Evolutionary conservation across 2,888 invertebrate species (phyloP).

Genomic region (Cephus rjabovi): DNA sequence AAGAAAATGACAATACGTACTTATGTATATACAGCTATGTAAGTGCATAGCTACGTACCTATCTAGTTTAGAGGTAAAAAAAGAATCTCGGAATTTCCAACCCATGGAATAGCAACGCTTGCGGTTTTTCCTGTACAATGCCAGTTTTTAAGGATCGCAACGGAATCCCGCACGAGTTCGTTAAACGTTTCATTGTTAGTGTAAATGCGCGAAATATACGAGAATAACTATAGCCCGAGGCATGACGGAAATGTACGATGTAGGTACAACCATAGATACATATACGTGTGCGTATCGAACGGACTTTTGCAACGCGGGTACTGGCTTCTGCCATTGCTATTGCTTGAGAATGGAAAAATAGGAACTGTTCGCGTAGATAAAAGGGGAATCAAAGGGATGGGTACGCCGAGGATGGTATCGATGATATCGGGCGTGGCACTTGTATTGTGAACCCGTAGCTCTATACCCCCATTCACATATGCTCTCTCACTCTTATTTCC

Average conservation of each 20-base stretch:
- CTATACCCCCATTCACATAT: conserved; percentile 12
- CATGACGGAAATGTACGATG: neutral
- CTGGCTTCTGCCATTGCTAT: neutral
- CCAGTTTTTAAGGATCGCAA: conserved; percentile 14
- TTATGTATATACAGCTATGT: neutral
- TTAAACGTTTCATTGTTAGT: conserved; percentile 38
- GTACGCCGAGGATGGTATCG: conserved; percentile 27
- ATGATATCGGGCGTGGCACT: conserved; percentile 35
- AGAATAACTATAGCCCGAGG: neutral
- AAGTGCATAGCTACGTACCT: neutral
- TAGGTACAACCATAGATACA: neutral
- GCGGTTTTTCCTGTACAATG: conserved; percentile 20
- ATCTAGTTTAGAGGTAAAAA: neutral
- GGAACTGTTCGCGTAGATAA: neutral
- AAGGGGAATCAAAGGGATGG: conserved; percentile 18
- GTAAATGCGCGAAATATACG: conserved; percentile 9
- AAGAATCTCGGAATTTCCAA: conserved; percentile 23
- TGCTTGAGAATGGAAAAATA: neutral
- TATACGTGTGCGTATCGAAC: neutral
- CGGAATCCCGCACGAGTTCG: conserved; percentile 29
- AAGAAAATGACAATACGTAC: neutral
- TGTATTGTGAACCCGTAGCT: conserved; percentile 33
- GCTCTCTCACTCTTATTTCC: conserved; percentile 40
- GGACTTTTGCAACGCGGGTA: neutral
- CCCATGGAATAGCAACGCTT: conserved; percentile 24